Evolutionary conservation across 2,797 vertebrate genomes (phyloP).

Genomic region (Pagetopsis macropterus): DNA sequence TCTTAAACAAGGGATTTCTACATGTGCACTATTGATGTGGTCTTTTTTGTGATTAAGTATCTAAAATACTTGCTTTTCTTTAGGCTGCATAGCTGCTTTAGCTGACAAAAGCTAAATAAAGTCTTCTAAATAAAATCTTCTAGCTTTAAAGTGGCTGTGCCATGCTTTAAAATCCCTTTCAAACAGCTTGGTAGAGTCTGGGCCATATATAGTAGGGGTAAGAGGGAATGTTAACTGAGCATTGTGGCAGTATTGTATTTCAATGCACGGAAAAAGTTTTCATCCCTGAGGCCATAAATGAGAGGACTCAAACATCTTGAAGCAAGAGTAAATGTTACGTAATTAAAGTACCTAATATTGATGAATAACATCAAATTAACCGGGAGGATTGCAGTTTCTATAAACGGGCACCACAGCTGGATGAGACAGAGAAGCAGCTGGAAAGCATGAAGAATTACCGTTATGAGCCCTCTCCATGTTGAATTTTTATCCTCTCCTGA

Average conservation of each 20-base stretch:
- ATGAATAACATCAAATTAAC: neutral
- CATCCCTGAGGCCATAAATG: slow-evolving; percentile 73
- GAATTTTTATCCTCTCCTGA: slow-evolving; percentile 54
- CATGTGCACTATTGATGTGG: too few relatives aligned
- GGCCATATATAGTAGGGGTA: too few relatives aligned
- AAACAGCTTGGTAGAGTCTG: too few relatives aligned
- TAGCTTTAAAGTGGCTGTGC: too few relatives aligned
- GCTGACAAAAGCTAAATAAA: too few relatives aligned
- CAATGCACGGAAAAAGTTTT: slow-evolving; percentile 50
- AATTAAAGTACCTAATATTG: slow-evolving; percentile 63
- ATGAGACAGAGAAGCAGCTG: slow-evolving; percentile 69
- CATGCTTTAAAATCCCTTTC: too few relatives aligned
- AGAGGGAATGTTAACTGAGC: too few relatives aligned
- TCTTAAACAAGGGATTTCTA: too few relatives aligned
- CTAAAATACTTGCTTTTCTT: too few relatives aligned
- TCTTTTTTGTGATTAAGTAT: too few relatives aligned
- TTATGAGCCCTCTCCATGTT: slow-evolving; percentile 51
- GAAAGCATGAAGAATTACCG: slow-evolving; percentile 59
- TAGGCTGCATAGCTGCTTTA: too few relatives aligned
- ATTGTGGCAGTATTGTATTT: slow-evolving; percentile 23
- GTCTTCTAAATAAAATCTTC: too few relatives aligned
- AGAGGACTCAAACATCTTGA: slow-evolving; percentile 73
- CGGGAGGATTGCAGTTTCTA: slow-evolving; percentile 34
- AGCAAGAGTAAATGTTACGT: slow-evolving; percentile 60
- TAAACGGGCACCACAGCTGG: slow-evolving; percentile 33